Base-by-base conservation (phyloP, 35 echinoderm and acorn worm genomes). In the Heliocidaris tuberculata region DNA sequence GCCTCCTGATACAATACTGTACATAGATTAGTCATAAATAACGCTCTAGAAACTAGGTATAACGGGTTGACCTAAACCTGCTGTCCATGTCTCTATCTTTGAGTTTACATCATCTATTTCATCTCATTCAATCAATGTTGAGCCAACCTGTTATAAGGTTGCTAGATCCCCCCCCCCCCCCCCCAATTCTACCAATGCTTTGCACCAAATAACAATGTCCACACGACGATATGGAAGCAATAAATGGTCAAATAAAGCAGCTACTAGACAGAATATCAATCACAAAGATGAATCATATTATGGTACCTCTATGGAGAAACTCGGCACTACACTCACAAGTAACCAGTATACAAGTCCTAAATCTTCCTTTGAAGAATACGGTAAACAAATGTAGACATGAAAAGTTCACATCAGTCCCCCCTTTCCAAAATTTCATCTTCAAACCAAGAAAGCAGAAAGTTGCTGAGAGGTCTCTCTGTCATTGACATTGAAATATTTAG, bases 11-110 rank as follows among this genome's bases (percentile, higher is more conserved):
- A 48, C 31, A 31, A 93, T 48, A 56, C 91, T 93, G 86, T 93
- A 93, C 91, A 93, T 9, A 93, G 31, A 93, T 93, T 29, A 30
- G 48, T 93, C 30, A 93, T 93, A 93, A 93, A 93, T 93, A 93
- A 93, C 50, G 91, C 29, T 93, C 91, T 93, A 59, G n/a, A 48
- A 29, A 48, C 91, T 13, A 93, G 13, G 86, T 2, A 93, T 6
- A 35, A 59, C 49, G 24, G 47, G 31, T 31, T 3, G 21, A 6
- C 21, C 0, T 7, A 78, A 17, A n/a, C 7, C 21, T 78, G 65
- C 65, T 27, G 60, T 78, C 65, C 27, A 24, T n/a, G 27, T 78
- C 65, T 78, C 65, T 27, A 78, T 78, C 6, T 78, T 78, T n/a
- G 21, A 78, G 19, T 8, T n/a, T 78, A 78, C 65, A 10, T 56